Evolutionary conservation across 1,140 invertebrate genomes (phyloP).

Genomic region (Popillia japonica): DNA sequence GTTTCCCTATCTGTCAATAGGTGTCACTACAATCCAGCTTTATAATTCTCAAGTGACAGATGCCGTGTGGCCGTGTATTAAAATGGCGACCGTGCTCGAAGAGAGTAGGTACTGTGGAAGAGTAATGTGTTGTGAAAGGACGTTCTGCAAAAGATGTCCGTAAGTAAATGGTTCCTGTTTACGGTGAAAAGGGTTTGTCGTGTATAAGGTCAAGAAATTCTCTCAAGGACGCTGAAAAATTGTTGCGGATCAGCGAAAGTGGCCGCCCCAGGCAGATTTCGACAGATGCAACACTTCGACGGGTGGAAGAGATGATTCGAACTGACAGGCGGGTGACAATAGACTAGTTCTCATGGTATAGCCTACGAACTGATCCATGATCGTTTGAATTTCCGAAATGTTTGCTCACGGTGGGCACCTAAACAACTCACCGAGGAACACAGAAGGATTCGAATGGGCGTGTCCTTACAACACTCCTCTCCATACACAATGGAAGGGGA

Average conservation of each 20-base stretch:
- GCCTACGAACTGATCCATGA: constrained; percentile 17
- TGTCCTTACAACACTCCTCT: background rate
- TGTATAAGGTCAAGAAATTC: background rate
- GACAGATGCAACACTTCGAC: background rate
- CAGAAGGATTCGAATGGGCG: background rate
- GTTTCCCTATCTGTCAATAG: background rate
- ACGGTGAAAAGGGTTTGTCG: background rate
- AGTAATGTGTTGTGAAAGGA: background rate
- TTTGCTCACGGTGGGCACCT: constrained; percentile 9
- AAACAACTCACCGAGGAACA: background rate
- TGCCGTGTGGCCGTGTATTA: too few species aligned
- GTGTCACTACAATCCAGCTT: background rate
- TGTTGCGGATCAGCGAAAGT: too few species aligned
- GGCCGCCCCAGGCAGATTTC: background rate
- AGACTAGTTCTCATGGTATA: background rate
- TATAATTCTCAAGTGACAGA: too few species aligned
- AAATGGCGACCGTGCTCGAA: background rate
- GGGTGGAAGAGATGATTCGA: background rate
- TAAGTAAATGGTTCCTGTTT: too few species aligned
- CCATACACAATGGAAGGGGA: too few species aligned
- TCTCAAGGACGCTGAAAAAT: too few species aligned
- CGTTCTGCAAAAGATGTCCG: too few species aligned
- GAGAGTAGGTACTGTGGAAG: background rate
- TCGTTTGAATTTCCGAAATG: constrained; percentile 19
- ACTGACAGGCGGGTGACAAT: constrained; percentile 9